Evolutionary conservation across 1,140 invertebrate species (phyloP), one percentile per base, ranked within the genome.

Genomic region (Heliothis virescens): DNA sequence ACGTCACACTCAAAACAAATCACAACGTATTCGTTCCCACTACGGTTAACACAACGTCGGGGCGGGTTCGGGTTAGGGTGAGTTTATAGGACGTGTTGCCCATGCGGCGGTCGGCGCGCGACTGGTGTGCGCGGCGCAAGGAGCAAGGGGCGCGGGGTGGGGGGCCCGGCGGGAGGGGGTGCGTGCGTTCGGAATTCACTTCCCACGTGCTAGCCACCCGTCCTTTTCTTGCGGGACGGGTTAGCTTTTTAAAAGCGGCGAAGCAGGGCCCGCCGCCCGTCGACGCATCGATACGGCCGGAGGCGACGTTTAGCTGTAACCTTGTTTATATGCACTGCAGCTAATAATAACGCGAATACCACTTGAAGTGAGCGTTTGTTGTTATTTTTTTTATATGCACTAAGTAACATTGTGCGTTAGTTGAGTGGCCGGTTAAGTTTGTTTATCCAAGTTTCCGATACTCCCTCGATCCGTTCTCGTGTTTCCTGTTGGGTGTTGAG

Each of bases 111-210:
- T 93, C 93, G 91, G 89, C 93, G 92, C 91, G 92, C 91, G 91
- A 93, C 92, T 93, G 87, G 79, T 86, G 74, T 92, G 92, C 92
- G 92, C 91, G 88, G 89, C 89, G 89, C 86, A 80, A 73, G 74
- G 83, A 76, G 74, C 60, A 52, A 63, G 79, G 81, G 69, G 81
- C 69, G 78, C 16, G 76, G 77, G 80, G 84, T 80, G 81, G 69
- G 21, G 78, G 76, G 82, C 65, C 78, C 82, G 59, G 79, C 79
- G 85, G 85, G 84, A 85, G 85, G 87, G 89, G 89, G 90, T 94
- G 93, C 93, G 93, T 94, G 92, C 91, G 91, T 92, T 91, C 91
- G 93, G 92, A 94, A 94, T 94, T 89, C 90, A 88, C 91, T 93
- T 92, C 92, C 92, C 92, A 93, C 93, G 92, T 93, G 93, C 86